Conservation (phyloP, 2,888 invertebrate genomes). For the Netelia fuscicornis region DNA sequence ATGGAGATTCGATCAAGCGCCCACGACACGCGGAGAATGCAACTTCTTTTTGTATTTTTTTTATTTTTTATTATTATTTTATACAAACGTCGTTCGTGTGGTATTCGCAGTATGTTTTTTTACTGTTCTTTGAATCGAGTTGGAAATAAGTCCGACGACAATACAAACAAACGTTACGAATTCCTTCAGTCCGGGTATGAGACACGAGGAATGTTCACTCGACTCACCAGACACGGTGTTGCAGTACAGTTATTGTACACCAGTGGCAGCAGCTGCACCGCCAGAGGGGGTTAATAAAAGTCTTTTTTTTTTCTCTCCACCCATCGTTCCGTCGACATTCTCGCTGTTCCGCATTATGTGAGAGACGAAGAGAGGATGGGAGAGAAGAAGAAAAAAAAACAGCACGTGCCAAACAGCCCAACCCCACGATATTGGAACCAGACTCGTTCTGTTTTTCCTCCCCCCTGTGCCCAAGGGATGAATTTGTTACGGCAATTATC, state of each 20-base stretch:
- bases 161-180: conserved; percentile 58
- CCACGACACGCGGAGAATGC: neutral
- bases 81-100: conserved; percentile 14
- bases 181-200: conserved; percentile 58
- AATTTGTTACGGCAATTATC: neutral
- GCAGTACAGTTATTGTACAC: neutral
- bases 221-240: neutral
- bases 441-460: neutral
- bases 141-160: conserved; percentile 16
- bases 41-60: conserved; percentile 8
- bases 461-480: neutral
- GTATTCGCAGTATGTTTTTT: conserved; percentile 35
- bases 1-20: conserved; percentile 44
- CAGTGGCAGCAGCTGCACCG: conserved; percentile 16
- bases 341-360: conserved; percentile 12
- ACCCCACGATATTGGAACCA: conserved; percentile 26
- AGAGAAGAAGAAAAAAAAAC: conserved; percentile 10
- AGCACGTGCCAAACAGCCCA: conserved; percentile 6
- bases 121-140: conserved; percentile 27
- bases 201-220: conserved; percentile 54
- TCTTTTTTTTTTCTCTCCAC: conserved; percentile 40
- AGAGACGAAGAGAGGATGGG: neutral
- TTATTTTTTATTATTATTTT: neutral
- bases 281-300: conserved; percentile 65
- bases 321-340: conserved; percentile 29